These are phyloP conservation scores for Tenrec ecaudatus DNA, from an alignment of 2,113 vertebrate genomes.

Conservation along the genomic window DNA sequence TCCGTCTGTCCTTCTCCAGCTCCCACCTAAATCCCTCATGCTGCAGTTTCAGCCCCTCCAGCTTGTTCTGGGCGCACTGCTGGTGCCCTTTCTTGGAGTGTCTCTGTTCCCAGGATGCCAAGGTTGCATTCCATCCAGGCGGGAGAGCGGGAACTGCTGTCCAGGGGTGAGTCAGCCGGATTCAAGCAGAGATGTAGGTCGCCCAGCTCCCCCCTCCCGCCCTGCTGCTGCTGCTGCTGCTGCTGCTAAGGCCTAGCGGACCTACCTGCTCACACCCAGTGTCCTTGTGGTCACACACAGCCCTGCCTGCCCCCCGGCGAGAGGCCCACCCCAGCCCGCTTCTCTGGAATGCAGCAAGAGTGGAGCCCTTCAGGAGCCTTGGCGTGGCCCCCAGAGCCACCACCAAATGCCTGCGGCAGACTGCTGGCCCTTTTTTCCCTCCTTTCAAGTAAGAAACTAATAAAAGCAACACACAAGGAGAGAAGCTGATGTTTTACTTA, in stretches of 20 bases:
- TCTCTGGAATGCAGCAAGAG: background rate
- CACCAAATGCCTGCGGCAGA: constrained; percentile 47
- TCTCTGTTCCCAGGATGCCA: constrained; percentile 48
- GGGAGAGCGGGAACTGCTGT: constrained; percentile 56
- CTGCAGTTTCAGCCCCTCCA: background rate
- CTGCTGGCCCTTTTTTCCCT: constrained; percentile 5
- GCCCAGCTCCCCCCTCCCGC: constrained; percentile 54
- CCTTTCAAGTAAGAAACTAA: constrained; percentile 41
- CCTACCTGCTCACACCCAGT: background rate
- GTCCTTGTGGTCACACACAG: background rate
- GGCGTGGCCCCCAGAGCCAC: constrained; percentile 37
- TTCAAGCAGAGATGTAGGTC: constrained; percentile 78
- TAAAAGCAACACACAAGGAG: constrained; percentile 49
- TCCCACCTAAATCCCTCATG: background rate
- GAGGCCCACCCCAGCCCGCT: background rate
- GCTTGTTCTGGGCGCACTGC: background rate
- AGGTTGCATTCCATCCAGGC: constrained; percentile 31
- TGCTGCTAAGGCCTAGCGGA: background rate
- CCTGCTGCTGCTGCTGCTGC: background rate
- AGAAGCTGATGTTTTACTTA: constrained; percentile 56
- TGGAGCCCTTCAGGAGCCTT: background rate
- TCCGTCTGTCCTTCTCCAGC: background rate
- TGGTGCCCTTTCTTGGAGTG: constrained; percentile 1
- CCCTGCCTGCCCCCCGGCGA: background rate
- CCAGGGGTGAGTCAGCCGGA: constrained; percentile 80